A percentile compares a stretch with the other conserved stretches of the same genome.
These are phyloP conservation scores for Sula dactylatra DNA, from an alignment of 2,113 vertebrate species.

Conservation along the genomic window DNA sequence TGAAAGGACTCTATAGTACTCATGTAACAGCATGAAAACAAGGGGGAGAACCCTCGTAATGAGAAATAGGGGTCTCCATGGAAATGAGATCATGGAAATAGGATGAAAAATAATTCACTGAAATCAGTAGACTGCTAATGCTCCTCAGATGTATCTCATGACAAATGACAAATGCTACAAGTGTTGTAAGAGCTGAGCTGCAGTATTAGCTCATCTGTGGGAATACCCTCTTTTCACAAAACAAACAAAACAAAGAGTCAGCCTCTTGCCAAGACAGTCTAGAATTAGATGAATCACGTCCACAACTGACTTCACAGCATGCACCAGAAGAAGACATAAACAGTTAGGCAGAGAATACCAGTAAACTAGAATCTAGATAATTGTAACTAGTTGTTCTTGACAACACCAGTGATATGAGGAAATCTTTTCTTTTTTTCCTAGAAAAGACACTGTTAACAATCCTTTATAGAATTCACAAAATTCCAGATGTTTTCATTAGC, in stretches of 20 bases:
- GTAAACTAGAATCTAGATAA: background rate
- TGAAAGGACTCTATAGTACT: background rate
- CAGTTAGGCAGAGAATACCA: background rate
- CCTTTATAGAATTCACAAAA: background rate
- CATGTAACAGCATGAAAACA: background rate
- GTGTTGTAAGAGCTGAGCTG: background rate
- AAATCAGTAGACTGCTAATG: constrained; percentile 4
- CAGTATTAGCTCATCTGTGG: constrained; percentile 32
- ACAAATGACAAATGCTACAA: constrained; percentile 35
- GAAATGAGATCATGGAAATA: constrained; percentile 45
- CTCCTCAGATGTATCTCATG: constrained; percentile 4
- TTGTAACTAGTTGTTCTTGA: background rate
- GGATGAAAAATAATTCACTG: constrained; percentile 27
- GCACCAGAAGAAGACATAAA: background rate
- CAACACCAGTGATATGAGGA: background rate
- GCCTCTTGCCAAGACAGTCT: background rate
- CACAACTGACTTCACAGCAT: background rate
- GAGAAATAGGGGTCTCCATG: constrained; percentile 16
- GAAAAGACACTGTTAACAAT: background rate
- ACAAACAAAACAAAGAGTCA: constrained; percentile 26
- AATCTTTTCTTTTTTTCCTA: background rate
- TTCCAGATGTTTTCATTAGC: background rate
- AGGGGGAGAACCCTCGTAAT: background rate
- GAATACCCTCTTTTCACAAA: constrained; percentile 32
- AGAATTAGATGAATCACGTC: constrained; percentile 5